A percentile compares a stretch with the other conserved stretches of the same genome.
These are phyloP conservation scores for Eurytoma californica DNA, from an alignment of 2,888 invertebrate species.

Conservation along the genomic window DNA sequence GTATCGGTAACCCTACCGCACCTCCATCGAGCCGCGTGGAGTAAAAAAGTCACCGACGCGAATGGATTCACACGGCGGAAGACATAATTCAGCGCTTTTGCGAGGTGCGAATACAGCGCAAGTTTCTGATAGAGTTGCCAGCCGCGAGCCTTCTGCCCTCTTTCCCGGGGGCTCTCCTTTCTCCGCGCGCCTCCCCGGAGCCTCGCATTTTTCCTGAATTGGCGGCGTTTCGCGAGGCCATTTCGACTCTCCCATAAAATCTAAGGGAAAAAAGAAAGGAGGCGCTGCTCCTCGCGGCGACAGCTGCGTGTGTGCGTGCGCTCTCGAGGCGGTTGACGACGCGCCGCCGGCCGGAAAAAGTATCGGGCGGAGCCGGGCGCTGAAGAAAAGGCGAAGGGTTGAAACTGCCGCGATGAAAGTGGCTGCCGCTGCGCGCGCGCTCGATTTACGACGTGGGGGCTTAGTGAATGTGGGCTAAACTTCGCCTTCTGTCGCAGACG, in stretches of 20 bases:
- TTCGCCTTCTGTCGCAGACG: constrained; percentile 61
- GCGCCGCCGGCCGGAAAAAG: background rate
- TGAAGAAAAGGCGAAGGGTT: constrained; percentile 9
- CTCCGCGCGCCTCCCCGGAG: background rate
- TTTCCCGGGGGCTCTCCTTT: background rate
- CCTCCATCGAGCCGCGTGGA: no score
- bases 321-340: background rate
- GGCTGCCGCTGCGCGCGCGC: constrained; percentile 2
- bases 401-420: background rate
- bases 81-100: background rate
- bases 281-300: background rate
- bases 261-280: background rate
- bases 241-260: constrained; percentile 37
- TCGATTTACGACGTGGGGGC: constrained; percentile 57
- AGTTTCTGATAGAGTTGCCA: constrained; percentile 31
- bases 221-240: constrained; percentile 33
- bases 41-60: background rate
- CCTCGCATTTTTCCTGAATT: constrained; percentile 35
- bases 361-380: background rate
- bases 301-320: background rate
- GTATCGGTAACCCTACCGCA: no score
- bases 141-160: background rate
- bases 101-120: background rate
- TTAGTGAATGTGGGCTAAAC: constrained; percentile 61
- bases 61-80: constrained; percentile 20